phyloP scores from a whole-genome alignment of 2,888 invertebrate genomes.

The Bhutanitis thaidina region DNA sequence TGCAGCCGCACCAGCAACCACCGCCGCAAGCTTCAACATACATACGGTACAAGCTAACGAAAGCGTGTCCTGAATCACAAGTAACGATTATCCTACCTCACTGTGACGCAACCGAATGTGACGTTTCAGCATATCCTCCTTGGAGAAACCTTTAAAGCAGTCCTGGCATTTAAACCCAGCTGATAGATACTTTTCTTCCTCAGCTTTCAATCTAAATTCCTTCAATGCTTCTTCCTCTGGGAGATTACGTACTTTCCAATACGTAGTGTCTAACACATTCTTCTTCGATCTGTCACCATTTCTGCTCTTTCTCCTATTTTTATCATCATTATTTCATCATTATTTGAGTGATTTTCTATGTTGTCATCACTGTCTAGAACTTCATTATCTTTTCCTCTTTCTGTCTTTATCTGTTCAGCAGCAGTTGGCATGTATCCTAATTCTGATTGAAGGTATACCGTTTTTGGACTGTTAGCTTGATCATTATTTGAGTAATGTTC shows the following conservation, averaged over 20 bases:
- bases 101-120: conserved; percentile 51
- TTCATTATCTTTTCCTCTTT: no score
- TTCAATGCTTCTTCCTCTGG: conserved; percentile 58
- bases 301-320: conserved; percentile 24
- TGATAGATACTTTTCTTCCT: conserved; percentile 45
- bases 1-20: no score
- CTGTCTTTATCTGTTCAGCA: no score
- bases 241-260: conserved; percentile 53
- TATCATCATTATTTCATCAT: conserved; percentile 25
- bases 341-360: conserved; percentile 25
- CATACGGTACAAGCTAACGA: no score
- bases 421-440: no score
- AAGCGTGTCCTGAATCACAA: no score
- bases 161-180: conserved; percentile 53
- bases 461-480: conserved; percentile 27
- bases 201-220: conserved; percentile 44
- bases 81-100: conserved; percentile 47
- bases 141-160: conserved; percentile 63
- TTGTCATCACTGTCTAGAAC: no score
- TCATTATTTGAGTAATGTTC: conserved; percentile 14
- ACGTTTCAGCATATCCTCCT: conserved; percentile 53
- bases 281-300: conserved; percentile 28
- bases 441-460: conserved; percentile 33
- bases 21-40: no score
- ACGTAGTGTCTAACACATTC: conserved; percentile 38